Evolutionary conservation across 1,140 invertebrate genomes (phyloP).

Genomic region (Thrips palmi): DNA sequence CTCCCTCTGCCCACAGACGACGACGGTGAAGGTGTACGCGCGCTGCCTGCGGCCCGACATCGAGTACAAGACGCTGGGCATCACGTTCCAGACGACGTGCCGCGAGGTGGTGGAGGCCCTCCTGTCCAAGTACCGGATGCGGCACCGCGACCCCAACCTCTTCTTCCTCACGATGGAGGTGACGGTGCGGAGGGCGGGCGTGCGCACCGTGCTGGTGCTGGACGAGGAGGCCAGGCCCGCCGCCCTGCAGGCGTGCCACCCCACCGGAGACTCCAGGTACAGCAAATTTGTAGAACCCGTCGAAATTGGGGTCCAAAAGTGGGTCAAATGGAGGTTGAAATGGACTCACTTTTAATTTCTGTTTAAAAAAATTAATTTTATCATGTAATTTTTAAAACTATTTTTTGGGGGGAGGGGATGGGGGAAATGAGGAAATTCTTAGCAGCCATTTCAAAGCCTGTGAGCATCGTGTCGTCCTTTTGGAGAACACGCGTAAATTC

Average conservation of each 20-base stretch:
- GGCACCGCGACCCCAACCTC: slow-evolving; percentile 76
- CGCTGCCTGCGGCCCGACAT: slow-evolving; percentile 74
- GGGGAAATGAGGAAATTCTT: too few species aligned
- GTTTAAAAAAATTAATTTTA: background rate
- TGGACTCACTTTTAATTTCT: background rate
- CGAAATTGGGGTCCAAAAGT: too few species aligned
- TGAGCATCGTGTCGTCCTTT: too few species aligned
- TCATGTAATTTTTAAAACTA: background rate
- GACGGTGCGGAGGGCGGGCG: slow-evolving; percentile 56
- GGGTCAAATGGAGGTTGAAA: background rate
- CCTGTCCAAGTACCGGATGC: slow-evolving; percentile 78
- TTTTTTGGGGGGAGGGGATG: too few species aligned
- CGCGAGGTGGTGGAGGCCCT: slow-evolving; percentile 66
- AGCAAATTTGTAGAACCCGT: slow-evolving; percentile 15
- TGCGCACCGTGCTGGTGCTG: slow-evolving; percentile 60
- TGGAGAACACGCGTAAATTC: too few species aligned
- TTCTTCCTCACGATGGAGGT: slow-evolving; percentile 90
- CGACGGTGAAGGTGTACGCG: slow-evolving; percentile 79
- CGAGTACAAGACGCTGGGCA: slow-evolving; percentile 80
- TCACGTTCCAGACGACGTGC: slow-evolving; percentile 68
- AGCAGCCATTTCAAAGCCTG: too few species aligned
- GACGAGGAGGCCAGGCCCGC: slow-evolving; percentile 77
- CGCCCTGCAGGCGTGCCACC: slow-evolving; percentile 76
- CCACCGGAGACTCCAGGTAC: slow-evolving; percentile 74
- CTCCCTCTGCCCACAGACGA: too few species aligned